Evolutionary conservation across 2,888 invertebrate genomes (phyloP).

Genomic region (Pyrrhopygopsis socrates): DNA sequence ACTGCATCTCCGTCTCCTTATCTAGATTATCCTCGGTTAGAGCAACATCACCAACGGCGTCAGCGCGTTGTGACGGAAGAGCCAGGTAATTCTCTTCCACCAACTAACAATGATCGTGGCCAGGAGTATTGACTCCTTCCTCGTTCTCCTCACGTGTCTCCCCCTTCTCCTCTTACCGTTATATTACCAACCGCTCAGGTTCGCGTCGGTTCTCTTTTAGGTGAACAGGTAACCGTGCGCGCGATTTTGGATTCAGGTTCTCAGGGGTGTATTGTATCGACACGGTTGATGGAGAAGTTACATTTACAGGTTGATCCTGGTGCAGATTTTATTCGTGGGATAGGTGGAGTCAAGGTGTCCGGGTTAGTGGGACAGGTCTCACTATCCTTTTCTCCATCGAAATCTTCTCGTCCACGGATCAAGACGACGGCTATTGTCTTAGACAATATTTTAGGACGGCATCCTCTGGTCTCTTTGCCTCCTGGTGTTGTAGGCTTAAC

Average conservation of each 20-base stretch:
- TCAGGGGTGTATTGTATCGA: conserved; percentile 26
- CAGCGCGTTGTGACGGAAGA: not conserved
- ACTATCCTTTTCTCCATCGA: not conserved
- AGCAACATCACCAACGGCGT: not conserved
- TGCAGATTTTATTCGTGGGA: conserved; percentile 13
- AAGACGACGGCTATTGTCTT: not conserved
- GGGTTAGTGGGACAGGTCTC: conserved; percentile 24
- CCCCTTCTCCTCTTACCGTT: not conserved
- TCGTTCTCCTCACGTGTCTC: not conserved
- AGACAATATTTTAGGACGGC: not conserved
- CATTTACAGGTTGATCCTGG: not conserved
- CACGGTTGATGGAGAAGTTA: conserved; percentile 21
- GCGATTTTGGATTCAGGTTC: conserved; percentile 36
- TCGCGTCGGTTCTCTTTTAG: not conserved
- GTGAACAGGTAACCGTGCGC: not conserved
- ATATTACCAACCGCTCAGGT: not conserved
- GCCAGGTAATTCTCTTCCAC: not conserved
- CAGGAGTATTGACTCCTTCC: not conserved
- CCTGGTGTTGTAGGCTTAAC: not conserved
- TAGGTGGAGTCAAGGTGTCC: conserved; percentile 30
- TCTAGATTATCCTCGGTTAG: not conserved
- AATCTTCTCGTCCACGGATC: not conserved
- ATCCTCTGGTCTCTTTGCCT: not conserved
- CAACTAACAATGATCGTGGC: not conserved
- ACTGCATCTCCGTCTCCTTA: not conserved